Conservation (phyloP, 1,140 invertebrate species). For the Penaeus vannamei region DNA sequence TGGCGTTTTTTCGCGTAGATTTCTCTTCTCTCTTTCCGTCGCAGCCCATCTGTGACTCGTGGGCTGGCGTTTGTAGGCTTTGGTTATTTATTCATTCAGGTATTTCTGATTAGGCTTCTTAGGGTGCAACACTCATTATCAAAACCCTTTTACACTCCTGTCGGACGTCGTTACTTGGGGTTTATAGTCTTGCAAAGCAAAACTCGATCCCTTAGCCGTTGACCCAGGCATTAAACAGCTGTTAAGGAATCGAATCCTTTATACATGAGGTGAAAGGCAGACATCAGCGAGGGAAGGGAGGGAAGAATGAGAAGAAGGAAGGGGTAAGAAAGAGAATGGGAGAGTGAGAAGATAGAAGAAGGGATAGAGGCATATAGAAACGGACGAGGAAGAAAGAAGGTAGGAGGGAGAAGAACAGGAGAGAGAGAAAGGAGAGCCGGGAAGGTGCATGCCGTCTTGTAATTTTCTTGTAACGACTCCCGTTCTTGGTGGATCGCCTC, state of each 20-base stretch:
- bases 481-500: too few species aligned
- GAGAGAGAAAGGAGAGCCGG: neutral
- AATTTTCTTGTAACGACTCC: too few species aligned
- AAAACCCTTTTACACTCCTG: neutral
- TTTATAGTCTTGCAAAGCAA: too few species aligned
- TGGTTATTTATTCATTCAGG: neutral
- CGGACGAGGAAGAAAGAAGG: too few species aligned
- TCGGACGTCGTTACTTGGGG: too few species aligned
- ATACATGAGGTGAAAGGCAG: neutral
- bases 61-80: too few species aligned
- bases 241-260: neutral
- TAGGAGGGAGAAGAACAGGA: neutral
- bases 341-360: too few species aligned
- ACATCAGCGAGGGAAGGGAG: neutral
- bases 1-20: neutral
- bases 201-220: too few species aligned
- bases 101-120: neutral
- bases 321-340: slow-evolving; percentile 32
- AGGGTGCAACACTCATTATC: neutral
- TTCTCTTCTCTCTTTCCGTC: neutral
- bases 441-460: neutral
- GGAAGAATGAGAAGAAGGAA: neutral
- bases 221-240: too few species aligned
- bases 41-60: too few species aligned
- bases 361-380: too few species aligned